phyloP scores from a whole-genome alignment of 2,113 vertebrate genomes.

The Zingel zingel region DNA sequence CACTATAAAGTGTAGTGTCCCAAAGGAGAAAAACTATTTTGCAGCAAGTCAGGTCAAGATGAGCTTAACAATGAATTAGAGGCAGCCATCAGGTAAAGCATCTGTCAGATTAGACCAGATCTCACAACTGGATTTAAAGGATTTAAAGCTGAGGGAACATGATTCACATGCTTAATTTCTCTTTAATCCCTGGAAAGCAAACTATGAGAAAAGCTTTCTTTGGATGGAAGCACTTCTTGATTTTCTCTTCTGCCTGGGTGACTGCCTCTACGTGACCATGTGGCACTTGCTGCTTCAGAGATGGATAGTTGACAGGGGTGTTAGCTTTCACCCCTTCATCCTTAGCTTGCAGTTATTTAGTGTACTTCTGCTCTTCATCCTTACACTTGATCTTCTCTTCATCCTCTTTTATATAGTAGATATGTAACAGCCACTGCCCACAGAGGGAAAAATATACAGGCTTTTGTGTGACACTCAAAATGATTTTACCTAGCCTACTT shows the following conservation, averaged over 20 bases:
- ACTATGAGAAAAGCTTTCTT: background rate
- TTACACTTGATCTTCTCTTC: background rate
- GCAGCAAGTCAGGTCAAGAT: conserved; percentile 29
- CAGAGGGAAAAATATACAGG: background rate
- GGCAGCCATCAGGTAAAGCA: conserved; percentile 36
- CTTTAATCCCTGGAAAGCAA: conserved; percentile 15
- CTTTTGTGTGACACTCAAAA: background rate
- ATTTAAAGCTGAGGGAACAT: conserved; percentile 25
- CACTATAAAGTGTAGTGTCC: background rate
- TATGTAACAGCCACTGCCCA: background rate
- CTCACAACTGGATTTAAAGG: conserved; percentile 52
- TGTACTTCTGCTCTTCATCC: background rate
- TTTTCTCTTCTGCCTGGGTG: conserved; percentile 24
- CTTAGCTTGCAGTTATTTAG: conserved; percentile 22
- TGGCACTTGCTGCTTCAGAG: conserved; percentile 46
- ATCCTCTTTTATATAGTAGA: background rate
- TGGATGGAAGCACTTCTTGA: conserved; percentile 9
- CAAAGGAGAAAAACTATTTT: conserved; percentile 30
- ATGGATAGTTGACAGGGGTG: conserved; percentile 38
- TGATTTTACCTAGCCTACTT: background rate
- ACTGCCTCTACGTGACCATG: conserved; percentile 25
- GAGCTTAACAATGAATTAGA: conserved; percentile 35
- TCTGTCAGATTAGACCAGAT: conserved; percentile 50
- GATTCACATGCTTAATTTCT: conserved; percentile 36
- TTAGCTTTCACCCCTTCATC: conserved; percentile 14